Percentiles rank a stretch among this genome's conserved stretches.
Evolutionary conservation across 2,113 vertebrate genomes (phyloP).

Genomic region (Sander lucioperca): DNA sequence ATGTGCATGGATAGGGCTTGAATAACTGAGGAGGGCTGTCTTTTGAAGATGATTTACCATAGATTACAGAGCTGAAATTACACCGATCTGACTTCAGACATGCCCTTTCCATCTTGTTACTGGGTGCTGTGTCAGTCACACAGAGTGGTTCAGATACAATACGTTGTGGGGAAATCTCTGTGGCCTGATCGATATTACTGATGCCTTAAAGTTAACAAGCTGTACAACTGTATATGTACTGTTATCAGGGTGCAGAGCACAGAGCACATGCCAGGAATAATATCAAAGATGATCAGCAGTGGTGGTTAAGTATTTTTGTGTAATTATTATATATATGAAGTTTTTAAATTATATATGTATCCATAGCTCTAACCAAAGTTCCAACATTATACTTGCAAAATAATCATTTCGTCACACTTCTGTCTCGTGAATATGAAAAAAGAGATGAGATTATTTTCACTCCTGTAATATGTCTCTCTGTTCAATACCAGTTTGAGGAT

Average conservation of each 20-base stretch:
- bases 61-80: conserved; percentile 21
- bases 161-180: background rate
- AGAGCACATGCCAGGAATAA: background rate
- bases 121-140: conserved; percentile 21
- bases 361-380: background rate
- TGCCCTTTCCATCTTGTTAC: conserved; percentile 27
- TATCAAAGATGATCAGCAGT: background rate
- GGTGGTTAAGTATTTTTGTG: background rate
- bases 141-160: background rate
- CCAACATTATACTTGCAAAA: background rate
- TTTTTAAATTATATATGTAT: background rate
- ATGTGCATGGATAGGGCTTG: conserved; percentile 5
- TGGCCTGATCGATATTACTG: background rate
- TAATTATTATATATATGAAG: too few relatives aligned
- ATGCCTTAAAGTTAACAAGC: conserved; percentile 9
- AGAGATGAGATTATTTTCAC: background rate
- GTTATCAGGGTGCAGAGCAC: background rate
- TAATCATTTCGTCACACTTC: background rate
- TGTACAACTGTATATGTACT: background rate
- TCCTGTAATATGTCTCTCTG: background rate
- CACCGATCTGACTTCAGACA: conserved; percentile 31
- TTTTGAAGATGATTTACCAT: conserved; percentile 16
- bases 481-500: background rate
- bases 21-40: conserved; percentile 7
- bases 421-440: background rate